Evolutionary conservation across 1,140 invertebrate species (phyloP), one percentile per base, ranked within the genome.

Genomic region (Drosophila suzukii): DNA sequence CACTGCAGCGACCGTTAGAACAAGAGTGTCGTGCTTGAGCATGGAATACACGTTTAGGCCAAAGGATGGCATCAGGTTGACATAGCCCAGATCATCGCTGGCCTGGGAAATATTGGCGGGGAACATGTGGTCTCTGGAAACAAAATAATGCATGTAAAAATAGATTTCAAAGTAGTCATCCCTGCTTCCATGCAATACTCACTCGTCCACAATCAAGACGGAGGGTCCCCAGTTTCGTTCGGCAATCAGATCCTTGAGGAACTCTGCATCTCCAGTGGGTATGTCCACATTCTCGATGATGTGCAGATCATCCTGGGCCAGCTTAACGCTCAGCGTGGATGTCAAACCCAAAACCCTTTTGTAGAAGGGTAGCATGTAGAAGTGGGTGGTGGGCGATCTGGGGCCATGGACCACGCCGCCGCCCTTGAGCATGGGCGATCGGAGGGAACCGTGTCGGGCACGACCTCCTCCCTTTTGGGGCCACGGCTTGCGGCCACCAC

Each of bases 51-150:
- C 96, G 93, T 97, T 97, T 2, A 97, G 92, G 15, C 96, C 98
- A 94, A 98, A 99, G 43, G 96, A 95, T 32, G 98, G 98, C 97
- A 99, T 98, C n/a, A 99, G 93, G 93, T 98, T 99, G 5, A 98
- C 95, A 88, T 97, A 96, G 59, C 94, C 94, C 30, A 98, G 93
- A 6, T 91, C 59, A 78, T 97, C 95, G 15, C 95, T 95, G 4
- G 98, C 98, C 24, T 95, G 83, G 49, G 96, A 94, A 71, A 99
- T 97, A 90, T 98, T 98, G 72, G 94, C 93, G 13, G 98, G 97
- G 94, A 98, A 97, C 50, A 96, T 93, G 91, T 99, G 97, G 39
- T 94, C 94, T 59, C 96, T 97, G 92, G 10, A 36, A 17, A 51
- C 13, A 43, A 44, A 39, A 6, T 6, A 84, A 83, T 81, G 32